Base-by-base conservation (phyloP, 2,113 vertebrate species). In the Monopterus albus region DNA sequence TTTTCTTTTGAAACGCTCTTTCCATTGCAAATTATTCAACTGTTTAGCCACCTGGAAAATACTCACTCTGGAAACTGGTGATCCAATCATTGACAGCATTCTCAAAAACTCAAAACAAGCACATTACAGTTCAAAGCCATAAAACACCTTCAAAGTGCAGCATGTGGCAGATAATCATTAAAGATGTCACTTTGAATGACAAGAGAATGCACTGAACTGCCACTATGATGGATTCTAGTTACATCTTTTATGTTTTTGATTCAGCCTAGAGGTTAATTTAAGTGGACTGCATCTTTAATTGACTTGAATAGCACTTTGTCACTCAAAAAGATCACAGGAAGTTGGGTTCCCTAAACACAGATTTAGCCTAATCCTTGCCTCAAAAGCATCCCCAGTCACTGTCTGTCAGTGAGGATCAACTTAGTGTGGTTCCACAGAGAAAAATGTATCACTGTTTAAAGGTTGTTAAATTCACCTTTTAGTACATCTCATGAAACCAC, bases 281-380 rank as follows among this genome's bases (percentile, higher is more conserved):
- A 65, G 51, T 62, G 82, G 51, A 78, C 78, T 79, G 71, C 51
- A 26, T 79, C 77, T 77, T 76, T 69, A 76, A 72, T 74, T 42
- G 57, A 76, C 67, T 56, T 57, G 39, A 78, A 61, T 52, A 20
- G 46, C 4, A 5, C 36, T 78, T 78, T 79, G 61, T 87, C 35
- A 1, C 79, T 67, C 26, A 28, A 31, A 71, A 35, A 71, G 74
- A 85, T 87, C 80, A 73, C 55, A 79, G 51, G n/a, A 60, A 78
- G 56, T 33, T 51, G 28, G 40, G 49, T 28, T 82, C 82, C 68
- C 71, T 64, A 65, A 70, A 70, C 71, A 23, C 61, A 86, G 70
- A 70, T 85, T 88, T 56, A 79, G 52, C 35, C 60, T 83, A 70
- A 87, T 79, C 72, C 77, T 65, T 18, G 28, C 52, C 55, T 78